Evolutionary conservation across 1,140 invertebrate genomes (phyloP), one percentile per base, ranked within the genome.

Genomic region (Temnothorax nylanderi): DNA sequence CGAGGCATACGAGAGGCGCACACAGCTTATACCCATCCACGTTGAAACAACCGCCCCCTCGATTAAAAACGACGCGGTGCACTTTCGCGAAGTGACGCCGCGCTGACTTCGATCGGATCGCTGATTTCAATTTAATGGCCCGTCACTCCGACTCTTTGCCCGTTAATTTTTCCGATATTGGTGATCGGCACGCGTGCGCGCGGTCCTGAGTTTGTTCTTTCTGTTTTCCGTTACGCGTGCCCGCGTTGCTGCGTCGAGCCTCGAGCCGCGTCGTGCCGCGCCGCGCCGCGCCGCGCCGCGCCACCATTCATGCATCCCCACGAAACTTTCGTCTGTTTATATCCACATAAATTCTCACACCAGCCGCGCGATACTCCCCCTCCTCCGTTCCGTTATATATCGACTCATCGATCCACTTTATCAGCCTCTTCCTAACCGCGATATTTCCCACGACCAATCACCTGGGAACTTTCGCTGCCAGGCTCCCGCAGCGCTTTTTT

Each of bases 391-490:
- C 82, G 82, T 77, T 54, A 77, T 85, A 76, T 65, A 90, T 90
- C 89, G 89, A 90, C 76, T 87, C 87, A 91, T 91, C 89, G 90
- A 91, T 91, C 87, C 88, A 64, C 77, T 91, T 91, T 91, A 91
- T 91, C 90, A 91, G 90, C 75, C 71, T 67, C 82, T 80, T 89
- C 87, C 90, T 91, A 77, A 91, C 87, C 90, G 89, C 78, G 87
- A 91, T 91, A 91, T 90, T 91, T 91, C 90, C 90, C 90, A 91
- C 90, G 89, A 89, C 87, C 86, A 90, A 91, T 91, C 89, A 86
- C 84, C 85, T 75, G 85, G 69, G 69, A 90, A 90, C 84, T 91
- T 89, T 89, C 90, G 72, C 64, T 86, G 77, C 80, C 84, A 47
- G 85, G 47, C 81, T 82, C 49, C 74, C 44, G 76, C 77, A 26